Percentiles rank a stretch among this genome's conserved stretches.
phyloP scores from a whole-genome alignment of 2,888 invertebrate species.

The Chalcosyrphus nemorum region DNA sequence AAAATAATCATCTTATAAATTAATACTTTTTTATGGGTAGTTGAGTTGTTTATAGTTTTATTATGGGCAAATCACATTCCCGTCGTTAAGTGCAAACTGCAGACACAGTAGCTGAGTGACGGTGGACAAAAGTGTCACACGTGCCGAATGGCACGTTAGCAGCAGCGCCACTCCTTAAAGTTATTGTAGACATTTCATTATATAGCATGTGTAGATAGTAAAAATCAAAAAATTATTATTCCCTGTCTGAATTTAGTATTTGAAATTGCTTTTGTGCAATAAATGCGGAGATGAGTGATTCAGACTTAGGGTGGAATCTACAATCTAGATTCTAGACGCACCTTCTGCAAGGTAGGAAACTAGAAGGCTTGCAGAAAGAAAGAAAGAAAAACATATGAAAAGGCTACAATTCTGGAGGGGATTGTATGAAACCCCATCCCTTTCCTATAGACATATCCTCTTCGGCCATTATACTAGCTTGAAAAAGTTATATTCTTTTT shows the following conservation, averaged over 20 bases:
- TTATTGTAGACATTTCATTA: not conserved
- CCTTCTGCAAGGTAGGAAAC: not conserved
- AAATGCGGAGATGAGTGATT: not conserved
- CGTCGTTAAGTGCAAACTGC: not conserved
- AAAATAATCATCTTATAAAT: conserved; percentile 18
- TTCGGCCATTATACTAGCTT: too few relatives aligned
- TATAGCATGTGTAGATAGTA: not conserved
- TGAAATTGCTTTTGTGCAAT: not conserved
- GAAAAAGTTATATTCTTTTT: too few relatives aligned
- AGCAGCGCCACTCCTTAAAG: not conserved
- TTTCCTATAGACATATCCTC: too few relatives aligned
- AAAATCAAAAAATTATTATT: not conserved
- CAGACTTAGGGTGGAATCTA: not conserved
- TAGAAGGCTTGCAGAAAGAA: too few relatives aligned
- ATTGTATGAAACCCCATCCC: too few relatives aligned
- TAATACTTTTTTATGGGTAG: not conserved
- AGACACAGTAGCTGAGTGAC: not conserved
- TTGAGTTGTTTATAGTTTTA: conserved; percentile 9
- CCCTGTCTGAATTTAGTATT: not conserved
- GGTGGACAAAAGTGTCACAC: not conserved
- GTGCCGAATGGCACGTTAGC: conserved; percentile 17
- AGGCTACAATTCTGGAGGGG: too few relatives aligned
- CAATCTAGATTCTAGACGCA: too few relatives aligned
- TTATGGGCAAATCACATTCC: not conserved
- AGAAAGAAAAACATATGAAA: too few relatives aligned